Evolutionary conservation across 2,113 vertebrate genomes (phyloP).

Genomic region (Epinephelus cyanopodus): DNA sequence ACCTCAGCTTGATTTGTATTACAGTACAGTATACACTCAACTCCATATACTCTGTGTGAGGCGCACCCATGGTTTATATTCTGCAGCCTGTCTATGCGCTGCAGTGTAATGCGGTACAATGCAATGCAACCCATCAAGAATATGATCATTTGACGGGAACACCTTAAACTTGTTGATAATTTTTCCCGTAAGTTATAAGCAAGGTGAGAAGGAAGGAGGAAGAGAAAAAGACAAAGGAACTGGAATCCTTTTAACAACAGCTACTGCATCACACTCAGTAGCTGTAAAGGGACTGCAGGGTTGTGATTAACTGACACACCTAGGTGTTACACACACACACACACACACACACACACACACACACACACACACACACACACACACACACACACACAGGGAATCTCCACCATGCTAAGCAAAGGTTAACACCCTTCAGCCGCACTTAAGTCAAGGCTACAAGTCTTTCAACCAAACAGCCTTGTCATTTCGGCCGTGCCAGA

Average conservation of each 20-base stretch:
- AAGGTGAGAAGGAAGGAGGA: conserved; percentile 42
- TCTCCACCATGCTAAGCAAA: background rate
- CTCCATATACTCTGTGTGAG: background rate
- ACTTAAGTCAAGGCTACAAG: background rate
- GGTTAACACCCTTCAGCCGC: background rate
- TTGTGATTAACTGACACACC: background rate
- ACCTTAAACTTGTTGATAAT: background rate
- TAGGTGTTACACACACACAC: background rate
- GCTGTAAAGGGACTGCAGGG: background rate
- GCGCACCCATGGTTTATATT: background rate
- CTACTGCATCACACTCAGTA: background rate
- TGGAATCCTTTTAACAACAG: background rate
- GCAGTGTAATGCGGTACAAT: too few species aligned
- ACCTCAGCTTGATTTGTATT: background rate
- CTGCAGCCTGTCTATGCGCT: background rate
- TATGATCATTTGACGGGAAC: background rate
- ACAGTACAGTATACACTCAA: background rate
- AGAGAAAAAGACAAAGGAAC: background rate
- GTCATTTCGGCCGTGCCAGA: too few species aligned
- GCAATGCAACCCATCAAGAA: background rate
- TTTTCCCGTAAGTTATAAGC: background rate
- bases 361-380: too few species aligned
- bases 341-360: too few species aligned
- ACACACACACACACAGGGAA: background rate
- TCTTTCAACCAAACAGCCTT: background rate